Percentiles rank a stretch among this genome's conserved stretches.
phyloP scores from a whole-genome alignment of 2,113 vertebrate species.

The Chaetodon trifascialis region DNA sequence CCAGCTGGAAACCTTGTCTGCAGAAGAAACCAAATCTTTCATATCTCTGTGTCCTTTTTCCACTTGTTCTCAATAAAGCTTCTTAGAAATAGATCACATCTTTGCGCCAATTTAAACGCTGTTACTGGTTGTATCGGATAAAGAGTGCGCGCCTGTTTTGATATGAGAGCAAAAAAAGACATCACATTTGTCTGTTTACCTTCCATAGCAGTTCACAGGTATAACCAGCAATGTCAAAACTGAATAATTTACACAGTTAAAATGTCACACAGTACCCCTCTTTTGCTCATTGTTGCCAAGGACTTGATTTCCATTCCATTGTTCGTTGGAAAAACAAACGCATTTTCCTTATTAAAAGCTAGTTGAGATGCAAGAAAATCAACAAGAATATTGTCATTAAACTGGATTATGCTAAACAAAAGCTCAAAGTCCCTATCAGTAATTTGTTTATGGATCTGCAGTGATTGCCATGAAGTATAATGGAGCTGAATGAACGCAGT shows the following conservation, averaged over 20 bases:
- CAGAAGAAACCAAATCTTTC: slow-evolving; percentile 50
- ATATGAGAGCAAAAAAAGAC: slow-evolving; percentile 1
- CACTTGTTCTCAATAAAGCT: slow-evolving; percentile 11
- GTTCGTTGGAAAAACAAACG: background rate
- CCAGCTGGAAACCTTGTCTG: slow-evolving; percentile 43
- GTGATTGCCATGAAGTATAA: slow-evolving; percentile 2
- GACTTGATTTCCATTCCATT: slow-evolving; percentile 18
- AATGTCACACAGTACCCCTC: slow-evolving; percentile 46
- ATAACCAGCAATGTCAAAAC: slow-evolving; percentile 59
- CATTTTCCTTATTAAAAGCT: background rate
- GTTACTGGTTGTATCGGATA: slow-evolving; percentile 23
- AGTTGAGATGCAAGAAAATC: slow-evolving; percentile 7
- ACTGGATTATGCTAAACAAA: slow-evolving; percentile 18
- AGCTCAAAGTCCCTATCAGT: background rate
- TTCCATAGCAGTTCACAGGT: slow-evolving; percentile 35
- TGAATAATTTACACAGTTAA: slow-evolving; percentile 66
- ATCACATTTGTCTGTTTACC: slow-evolving; percentile 48
- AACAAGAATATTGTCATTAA: slow-evolving; percentile 6
- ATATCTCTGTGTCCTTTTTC: slow-evolving; percentile 29
- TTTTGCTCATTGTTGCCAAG: slow-evolving; percentile 41
- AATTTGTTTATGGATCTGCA: slow-evolving; percentile 3
- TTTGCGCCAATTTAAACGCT: slow-evolving; percentile 13
- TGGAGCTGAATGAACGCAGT: slow-evolving; percentile 16
- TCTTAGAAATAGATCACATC: slow-evolving; percentile 44
- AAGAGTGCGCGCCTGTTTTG: slow-evolving; percentile 18